phyloP scores from a whole-genome alignment of 2,888 invertebrate genomes.

The Torymus texanus region DNA sequence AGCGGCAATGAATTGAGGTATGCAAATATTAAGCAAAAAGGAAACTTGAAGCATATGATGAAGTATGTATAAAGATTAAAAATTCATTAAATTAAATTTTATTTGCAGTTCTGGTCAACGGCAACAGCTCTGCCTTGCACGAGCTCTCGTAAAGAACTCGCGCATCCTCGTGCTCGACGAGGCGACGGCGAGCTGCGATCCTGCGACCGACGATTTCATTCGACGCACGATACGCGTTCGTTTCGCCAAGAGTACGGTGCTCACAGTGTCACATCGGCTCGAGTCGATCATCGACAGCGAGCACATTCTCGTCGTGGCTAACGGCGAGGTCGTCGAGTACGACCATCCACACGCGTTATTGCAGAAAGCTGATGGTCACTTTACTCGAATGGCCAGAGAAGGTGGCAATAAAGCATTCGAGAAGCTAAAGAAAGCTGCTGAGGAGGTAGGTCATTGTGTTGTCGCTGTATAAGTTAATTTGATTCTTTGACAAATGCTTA shows the following conservation, averaged over 20 bases:
- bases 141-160: constrained; percentile 88
- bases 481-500: constrained; percentile 57
- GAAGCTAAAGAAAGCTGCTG: constrained; percentile 76
- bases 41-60: not conserved
- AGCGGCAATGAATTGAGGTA: constrained; percentile 81
- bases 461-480: constrained; percentile 53
- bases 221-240: constrained; percentile 88
- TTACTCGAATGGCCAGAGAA: constrained; percentile 83
- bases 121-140: constrained; percentile 90
- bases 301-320: constrained; percentile 58
- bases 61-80: not conserved
- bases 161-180: constrained; percentile 90
- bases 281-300: too few species aligned
- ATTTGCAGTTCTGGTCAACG: constrained; percentile 90
- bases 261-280: constrained; percentile 80
- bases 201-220: constrained; percentile 77
- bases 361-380: constrained; percentile 78
- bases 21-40: not conserved
- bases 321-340: constrained; percentile 84
- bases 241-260: constrained; percentile 88
- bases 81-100: not conserved
- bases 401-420: constrained; percentile 79
- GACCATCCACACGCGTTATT: constrained; percentile 83
- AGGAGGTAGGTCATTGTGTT: constrained; percentile 64
- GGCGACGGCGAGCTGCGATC: constrained; percentile 93